Base-by-base conservation (phyloP, 2,113 vertebrate species). In the Phrynosoma platyrhinos region DNA sequence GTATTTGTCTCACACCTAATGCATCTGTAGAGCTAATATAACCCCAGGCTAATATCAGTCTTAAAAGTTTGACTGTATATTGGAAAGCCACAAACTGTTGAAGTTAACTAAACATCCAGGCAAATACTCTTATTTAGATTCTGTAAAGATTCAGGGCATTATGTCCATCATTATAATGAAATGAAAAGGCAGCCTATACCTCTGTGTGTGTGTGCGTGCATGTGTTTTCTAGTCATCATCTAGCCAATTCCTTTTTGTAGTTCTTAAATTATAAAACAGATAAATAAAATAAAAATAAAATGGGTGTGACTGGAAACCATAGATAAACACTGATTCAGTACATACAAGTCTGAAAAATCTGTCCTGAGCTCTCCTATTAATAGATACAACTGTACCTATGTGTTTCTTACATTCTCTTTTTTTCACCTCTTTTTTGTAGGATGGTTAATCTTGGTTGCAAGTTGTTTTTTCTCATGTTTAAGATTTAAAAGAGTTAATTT, bases 51-150 rank as follows among this genome's bases (percentile, higher is more conserved):
- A 21, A 83, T 90, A 86, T 64, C 83, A 58, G 89, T 82, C 18
- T 30, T 85, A 84, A 83, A 87, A 83, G 42, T n/a, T 74, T 1
- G 0, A 47, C 74, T 88, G 84, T 87, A 81, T 75, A 64, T 79
- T 47, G 83, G 90, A 75, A 74, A 84, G 20, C 27, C 72, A 36
- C 42, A 58, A 68, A 66, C 5, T 89, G 85, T 90, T 66, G 9
- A 88, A 85, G 77, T n/a, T 55, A 36, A 79, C 89, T 90, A 91
- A 52, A 88, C 90, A 88, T 88, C 71, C 58, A 82, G 21, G 88
- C 79, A 92, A 82, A 30, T 27, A 23, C 71, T 92, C 93, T 88
- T 89, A 89, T 87, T 83, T 79, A 36, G 64, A 83, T 75, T 66
- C 10, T 91, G 76, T 20, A 52, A 83, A n/a, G 87, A n/a, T 81